Conservation (phyloP, 37 sponge, comb jelly and placozoan genomes). For the Beroe forskalii region DNA sequence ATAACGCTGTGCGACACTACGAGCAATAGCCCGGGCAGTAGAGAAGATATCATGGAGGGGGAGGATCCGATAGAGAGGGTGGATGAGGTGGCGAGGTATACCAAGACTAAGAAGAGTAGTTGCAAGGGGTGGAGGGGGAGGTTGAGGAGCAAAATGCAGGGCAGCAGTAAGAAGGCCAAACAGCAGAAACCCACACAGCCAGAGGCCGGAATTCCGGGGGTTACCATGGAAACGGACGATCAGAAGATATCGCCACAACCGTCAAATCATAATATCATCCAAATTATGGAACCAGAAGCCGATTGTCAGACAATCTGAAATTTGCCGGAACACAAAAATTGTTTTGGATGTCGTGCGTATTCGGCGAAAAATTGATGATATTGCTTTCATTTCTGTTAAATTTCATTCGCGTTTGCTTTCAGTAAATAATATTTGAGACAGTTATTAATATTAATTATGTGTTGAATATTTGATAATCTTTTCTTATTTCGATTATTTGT, state of each 20-base stretch:
- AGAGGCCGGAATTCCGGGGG: not conserved
- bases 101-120: not conserved
- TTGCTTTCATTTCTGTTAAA: too few species aligned
- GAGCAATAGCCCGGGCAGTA: not conserved
- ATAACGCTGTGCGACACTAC: not conserved
- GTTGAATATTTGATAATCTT: too few species aligned
- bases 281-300: not conserved
- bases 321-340: too few species aligned
- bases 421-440: too few species aligned
- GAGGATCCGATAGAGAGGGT: not conserved
- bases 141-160: not conserved
- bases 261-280: not conserved
- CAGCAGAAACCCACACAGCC: not conserved
- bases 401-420: too few species aligned
- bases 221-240: not conserved
- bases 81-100: not conserved
- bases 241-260: not conserved
- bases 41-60: not conserved
- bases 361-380: too few species aligned
- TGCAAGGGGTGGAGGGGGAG: not conserved
- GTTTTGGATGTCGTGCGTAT: too few species aligned
- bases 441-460: too few species aligned
- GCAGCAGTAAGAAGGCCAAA: not conserved
- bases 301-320: not conserved
- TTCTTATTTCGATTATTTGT: too few species aligned